phyloP scores from a whole-genome alignment of 2,113 vertebrate species.

The Lucifuga dentata region DNA sequence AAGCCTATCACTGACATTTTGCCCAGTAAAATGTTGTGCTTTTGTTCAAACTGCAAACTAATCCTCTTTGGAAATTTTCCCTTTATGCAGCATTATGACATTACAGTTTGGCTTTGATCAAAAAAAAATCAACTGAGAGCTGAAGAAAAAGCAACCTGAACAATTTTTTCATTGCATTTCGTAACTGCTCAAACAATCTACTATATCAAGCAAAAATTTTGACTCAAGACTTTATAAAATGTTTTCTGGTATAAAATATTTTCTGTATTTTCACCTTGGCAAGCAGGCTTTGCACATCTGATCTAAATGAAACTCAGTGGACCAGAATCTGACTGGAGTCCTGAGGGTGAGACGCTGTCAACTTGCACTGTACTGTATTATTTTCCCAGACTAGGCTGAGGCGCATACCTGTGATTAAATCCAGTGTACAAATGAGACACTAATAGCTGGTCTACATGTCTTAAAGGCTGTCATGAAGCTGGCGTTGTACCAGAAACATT shows the following conservation, averaged over 20 bases:
- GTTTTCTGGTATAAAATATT: too few relatives aligned
- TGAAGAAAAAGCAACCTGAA: background rate
- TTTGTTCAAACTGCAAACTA: background rate
- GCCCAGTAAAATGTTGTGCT: too few relatives aligned
- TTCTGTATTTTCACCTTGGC: background rate
- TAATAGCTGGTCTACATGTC: conserved; percentile 51
- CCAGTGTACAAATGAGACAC: conserved; percentile 59
- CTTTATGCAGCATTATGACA: background rate
- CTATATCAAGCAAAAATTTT: background rate
- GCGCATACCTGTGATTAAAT: conserved; percentile 72
- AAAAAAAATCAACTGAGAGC: conserved; percentile 4
- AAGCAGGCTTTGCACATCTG: background rate
- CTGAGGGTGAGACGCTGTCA: conserved; percentile 18
- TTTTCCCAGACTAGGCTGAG: conserved; percentile 53
- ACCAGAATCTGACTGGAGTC: conserved; percentile 5
- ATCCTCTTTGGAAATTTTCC: too few relatives aligned
- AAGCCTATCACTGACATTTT: too few relatives aligned
- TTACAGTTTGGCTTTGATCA: conserved; percentile 36
- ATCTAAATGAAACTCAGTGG: conserved; percentile 20
- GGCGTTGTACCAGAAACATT: conserved; percentile 3
- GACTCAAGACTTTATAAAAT: conserved; percentile 2
- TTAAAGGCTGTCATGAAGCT: conserved; percentile 23
- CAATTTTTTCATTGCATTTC: background rate
- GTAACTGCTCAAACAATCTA: background rate
- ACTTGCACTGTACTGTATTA: background rate